phyloP scores from a whole-genome alignment of 2,797 vertebrate genomes.

The Mionectes olivaceus region DNA sequence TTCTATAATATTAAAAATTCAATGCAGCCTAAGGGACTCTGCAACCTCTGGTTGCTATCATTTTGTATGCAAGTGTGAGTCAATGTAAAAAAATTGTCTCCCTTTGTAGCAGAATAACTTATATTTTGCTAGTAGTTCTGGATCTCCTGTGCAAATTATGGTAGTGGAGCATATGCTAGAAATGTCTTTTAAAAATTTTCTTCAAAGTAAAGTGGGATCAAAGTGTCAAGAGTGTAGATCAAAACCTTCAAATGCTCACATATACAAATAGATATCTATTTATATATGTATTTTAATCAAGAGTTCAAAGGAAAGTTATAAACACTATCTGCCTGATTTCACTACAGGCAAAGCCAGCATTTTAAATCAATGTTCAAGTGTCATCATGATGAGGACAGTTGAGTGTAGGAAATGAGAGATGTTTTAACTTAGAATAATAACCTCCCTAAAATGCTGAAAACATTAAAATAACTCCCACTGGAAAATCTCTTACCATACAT shows the following conservation, averaged over 20 bases:
- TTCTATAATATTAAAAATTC: not conserved
- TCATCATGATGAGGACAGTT: not conserved
- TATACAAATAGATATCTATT: conserved; percentile 22
- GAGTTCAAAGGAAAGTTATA: conserved; percentile 62
- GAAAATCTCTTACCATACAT: not conserved
- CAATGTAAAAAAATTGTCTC: conserved; percentile 21
- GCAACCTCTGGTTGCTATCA: not conserved
- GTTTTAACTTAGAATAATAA: not conserved
- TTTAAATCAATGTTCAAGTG: conserved; percentile 11
- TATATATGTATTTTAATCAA: conserved; percentile 37
- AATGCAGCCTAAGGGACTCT: not conserved
- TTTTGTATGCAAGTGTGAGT: conserved; percentile 36
- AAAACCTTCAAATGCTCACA: conserved; percentile 21
- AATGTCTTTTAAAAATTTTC: conserved; percentile 48
- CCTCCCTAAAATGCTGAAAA: not conserved
- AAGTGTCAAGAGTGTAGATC: conserved; percentile 52
- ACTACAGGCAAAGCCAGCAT: conserved; percentile 32
- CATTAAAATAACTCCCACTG: not conserved
- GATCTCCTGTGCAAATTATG: conserved; percentile 48
- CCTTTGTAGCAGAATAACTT: not conserved
- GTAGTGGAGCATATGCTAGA: conserved; percentile 7
- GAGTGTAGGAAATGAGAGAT: not conserved
- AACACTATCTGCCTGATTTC: conserved; percentile 33
- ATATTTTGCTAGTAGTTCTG: conserved; percentile 9
- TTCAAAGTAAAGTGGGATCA: conserved; percentile 69